Conservation (phyloP, 2,113 vertebrate species). For the Chlorodrepanis virens region DNA sequence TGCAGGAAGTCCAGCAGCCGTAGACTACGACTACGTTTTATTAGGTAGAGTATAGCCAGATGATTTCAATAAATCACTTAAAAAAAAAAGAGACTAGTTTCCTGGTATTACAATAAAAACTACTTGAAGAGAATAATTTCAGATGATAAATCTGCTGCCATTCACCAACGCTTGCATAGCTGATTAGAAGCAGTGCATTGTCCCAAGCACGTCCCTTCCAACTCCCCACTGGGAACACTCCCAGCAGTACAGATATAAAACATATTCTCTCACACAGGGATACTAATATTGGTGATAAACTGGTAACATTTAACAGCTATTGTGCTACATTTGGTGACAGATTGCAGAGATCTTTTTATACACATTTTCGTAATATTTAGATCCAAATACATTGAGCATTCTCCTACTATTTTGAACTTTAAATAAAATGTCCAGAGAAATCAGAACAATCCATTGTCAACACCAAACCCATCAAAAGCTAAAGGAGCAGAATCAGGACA, state of each 20-base stretch:
- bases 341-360: not conserved
- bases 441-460: not conserved
- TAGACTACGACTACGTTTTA: conserved; percentile 52
- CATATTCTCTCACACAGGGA: not conserved
- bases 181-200: conserved; percentile 53
- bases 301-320: not conserved
- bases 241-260: not conserved
- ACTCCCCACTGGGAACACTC: not conserved
- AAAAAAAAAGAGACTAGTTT: conserved; percentile 42
- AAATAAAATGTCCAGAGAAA: not conserved
- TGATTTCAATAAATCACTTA: conserved; percentile 74
- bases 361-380: not conserved
- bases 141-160: conserved; percentile 68
- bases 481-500: not conserved
- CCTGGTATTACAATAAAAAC: conserved; percentile 69
- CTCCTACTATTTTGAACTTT: not conserved
- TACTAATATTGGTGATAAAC: not conserved
- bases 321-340: not conserved
- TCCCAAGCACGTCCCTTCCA: not conserved
- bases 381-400: not conserved
- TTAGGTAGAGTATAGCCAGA: conserved; percentile 71
- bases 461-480: not conserved
- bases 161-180: conserved; percentile 51
- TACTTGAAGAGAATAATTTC: conserved; percentile 69
- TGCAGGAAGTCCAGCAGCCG: conserved; percentile 66